Base-by-base conservation (phyloP, 2,797 vertebrate genomes). In the Trachurus trachurus region DNA sequence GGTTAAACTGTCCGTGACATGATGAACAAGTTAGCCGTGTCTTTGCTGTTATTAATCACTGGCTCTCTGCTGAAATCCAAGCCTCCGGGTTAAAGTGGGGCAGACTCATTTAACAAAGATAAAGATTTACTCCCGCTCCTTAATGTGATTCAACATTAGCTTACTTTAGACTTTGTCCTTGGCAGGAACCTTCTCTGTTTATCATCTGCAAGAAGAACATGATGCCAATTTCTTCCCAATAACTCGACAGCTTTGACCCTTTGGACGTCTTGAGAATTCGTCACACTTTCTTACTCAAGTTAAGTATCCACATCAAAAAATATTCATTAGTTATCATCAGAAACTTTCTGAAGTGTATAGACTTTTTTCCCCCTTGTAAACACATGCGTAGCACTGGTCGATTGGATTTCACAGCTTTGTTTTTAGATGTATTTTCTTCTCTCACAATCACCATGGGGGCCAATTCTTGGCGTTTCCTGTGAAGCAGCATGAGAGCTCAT, bases 131-230 rank as follows among this genome's bases (percentile, higher is more conserved):
- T 37, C 47, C 21, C 40, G 21, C 34, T 39, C 64, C 22, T 44
- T 73, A 53, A 71, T 45, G 19, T 34, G 44, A 78, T 70, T 59
- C 53, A 49, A 45, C 21, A 73, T 73, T 50, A 61, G 45, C 34
- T 63, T 62, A n/a, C 44, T 31, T 69, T 37, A 61, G 31, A 7
- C 42, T 47, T 56, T 60, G 34, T 42, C 34, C 74, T 77, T 63
- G 61, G 67, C 76, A 67, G 52, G 4, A 68, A 26, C 26, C 6
- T 57, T 11, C 45, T 66, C 65, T 50, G 39, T 52, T 66, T 15
- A 50, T 62, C 73, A 71, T 84, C 66, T 86, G 69, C n/a, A n/a
- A n/a, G 17, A 34, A 3, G 61, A 59, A 21, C 40, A 63, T 17
- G 8, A 21, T 39, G 65, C 37, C 65, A 74, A 0, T 57, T 34